These are phyloP conservation scores for Stichodactyla helianthus DNA, from an alignment of 64 coral and sea anemone species.

Conservation along the genomic window DNA sequence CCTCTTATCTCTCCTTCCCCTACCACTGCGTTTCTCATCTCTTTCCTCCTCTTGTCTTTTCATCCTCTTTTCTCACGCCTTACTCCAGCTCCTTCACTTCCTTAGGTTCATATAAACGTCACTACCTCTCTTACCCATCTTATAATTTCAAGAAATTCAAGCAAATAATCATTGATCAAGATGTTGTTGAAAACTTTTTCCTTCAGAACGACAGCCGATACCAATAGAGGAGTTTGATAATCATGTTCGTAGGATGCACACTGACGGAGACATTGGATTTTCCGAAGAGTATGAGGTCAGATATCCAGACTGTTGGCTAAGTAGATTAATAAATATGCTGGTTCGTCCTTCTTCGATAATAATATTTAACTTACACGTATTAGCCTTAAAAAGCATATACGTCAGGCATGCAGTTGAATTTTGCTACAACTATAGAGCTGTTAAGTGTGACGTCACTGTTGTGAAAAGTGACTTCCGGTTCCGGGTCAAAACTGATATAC, in stretches of 20 bases:
- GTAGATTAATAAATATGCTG: no score
- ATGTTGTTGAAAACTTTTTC: background rate
- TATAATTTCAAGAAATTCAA: background rate
- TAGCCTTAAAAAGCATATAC: no score
- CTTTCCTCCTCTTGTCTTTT: background rate
- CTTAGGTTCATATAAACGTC: background rate
- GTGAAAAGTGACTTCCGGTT: no score
- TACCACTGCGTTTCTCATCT: background rate
- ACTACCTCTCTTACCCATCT: background rate
- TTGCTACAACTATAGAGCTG: no score
- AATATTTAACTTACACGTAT: no score
- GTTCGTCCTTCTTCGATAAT: no score
- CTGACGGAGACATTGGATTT: conserved; percentile 88
- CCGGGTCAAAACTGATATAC: no score
- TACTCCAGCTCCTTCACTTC: background rate
- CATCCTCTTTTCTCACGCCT: background rate
- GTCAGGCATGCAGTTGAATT: no score
- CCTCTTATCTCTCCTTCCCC: background rate
- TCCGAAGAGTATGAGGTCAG: conserved; percentile 88
- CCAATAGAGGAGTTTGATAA: conserved; percentile 74
- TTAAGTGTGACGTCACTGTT: no score
- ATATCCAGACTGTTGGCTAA: background rate
- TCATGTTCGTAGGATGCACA: conserved; percentile 83
- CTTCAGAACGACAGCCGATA: conserved; percentile 63
- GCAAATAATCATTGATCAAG: background rate